A percentile compares a stretch with the other conserved stretches of the same genome.
These are phyloP conservation scores for Tyto alba DNA, from an alignment of 2,113 vertebrate species.

Conservation along the genomic window DNA sequence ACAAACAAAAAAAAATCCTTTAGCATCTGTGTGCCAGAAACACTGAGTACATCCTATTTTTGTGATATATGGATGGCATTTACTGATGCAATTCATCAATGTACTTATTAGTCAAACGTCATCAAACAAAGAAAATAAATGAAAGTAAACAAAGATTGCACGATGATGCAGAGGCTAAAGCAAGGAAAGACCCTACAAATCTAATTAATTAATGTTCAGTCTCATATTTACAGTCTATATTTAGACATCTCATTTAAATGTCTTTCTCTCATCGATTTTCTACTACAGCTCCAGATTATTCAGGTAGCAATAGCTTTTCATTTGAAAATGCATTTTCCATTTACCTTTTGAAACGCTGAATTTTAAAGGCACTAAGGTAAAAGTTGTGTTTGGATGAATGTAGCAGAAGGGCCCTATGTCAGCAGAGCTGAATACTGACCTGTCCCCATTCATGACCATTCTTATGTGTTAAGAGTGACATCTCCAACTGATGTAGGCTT, in stretches of 20 bases:
- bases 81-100: conserved; percentile 60
- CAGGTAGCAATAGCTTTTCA: neutral
- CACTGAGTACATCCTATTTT: neutral
- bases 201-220: neutral
- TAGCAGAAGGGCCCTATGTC: neutral
- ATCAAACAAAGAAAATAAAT: conserved; percentile 44
- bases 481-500: neutral
- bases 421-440: neutral
- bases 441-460: neutral
- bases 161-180: neutral
- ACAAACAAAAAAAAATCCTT: neutral
- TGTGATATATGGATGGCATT: conserved; percentile 61
- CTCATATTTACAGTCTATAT: neutral
- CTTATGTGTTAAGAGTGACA: neutral
- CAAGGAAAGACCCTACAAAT: neutral
- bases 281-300: neutral
- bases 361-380: neutral
- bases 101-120: conserved; percentile 53
- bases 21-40: neutral
- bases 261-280: neutral
- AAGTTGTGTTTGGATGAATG: neutral
- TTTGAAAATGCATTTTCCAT: conserved; percentile 19
- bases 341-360: neutral
- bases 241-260: conserved; percentile 41
- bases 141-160: conserved; percentile 1